phyloP scores from a whole-genome alignment of 2,888 invertebrate genomes.

The Adineta ricciae region DNA sequence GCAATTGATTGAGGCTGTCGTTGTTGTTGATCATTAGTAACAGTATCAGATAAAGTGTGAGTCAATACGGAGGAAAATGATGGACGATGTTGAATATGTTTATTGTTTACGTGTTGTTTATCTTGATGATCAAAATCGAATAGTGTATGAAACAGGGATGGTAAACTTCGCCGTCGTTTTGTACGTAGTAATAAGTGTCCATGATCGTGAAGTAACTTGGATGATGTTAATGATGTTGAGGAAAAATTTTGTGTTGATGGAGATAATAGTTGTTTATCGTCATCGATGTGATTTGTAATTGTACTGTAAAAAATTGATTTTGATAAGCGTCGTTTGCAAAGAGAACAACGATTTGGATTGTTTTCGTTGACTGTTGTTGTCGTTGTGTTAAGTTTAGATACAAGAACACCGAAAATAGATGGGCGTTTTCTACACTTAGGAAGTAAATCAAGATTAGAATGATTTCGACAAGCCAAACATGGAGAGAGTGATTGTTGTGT shows the following conservation, averaged over 20 bases:
- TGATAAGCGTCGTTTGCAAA: not conserved
- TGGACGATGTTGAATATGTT: not conserved
- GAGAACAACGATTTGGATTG: not conserved
- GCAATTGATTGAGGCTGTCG: not conserved
- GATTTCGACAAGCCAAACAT: slow-evolving; percentile 10
- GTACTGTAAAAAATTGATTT: slow-evolving; percentile 3
- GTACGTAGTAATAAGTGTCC: not conserved
- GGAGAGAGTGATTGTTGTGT: not conserved
- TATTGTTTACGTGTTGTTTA: not conserved
- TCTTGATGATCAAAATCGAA: not conserved
- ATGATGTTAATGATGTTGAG: not conserved
- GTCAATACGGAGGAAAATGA: slow-evolving; percentile 10
- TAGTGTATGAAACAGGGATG: slow-evolving; percentile 4
- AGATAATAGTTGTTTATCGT: not conserved
- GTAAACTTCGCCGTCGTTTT: slow-evolving; percentile 10
- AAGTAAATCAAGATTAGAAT: not conserved
- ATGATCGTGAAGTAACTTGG: not conserved
- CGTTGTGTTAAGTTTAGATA: not conserved
- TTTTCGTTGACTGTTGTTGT: not conserved
- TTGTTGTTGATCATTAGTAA: not conserved
- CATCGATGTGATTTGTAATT: not conserved
- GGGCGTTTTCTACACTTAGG: slow-evolving; percentile 15
- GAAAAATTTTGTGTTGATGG: slow-evolving; percentile 11
- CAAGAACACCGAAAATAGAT: slow-evolving; percentile 17
- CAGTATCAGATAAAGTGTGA: not conserved